phyloP scores from a whole-genome alignment of 2,888 invertebrate species.

The Drosophila mimetica region DNA sequence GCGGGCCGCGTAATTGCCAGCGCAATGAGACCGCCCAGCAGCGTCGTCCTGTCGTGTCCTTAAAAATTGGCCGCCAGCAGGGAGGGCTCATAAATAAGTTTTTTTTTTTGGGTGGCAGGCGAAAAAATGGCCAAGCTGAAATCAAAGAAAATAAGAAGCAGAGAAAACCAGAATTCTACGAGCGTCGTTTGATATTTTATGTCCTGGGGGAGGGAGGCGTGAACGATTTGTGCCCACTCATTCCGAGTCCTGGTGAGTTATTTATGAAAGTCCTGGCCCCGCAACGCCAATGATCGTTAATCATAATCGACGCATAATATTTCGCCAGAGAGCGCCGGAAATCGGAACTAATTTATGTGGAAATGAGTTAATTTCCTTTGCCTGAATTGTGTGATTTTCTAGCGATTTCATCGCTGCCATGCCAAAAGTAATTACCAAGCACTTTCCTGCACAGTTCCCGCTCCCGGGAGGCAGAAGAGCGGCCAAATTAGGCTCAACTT shows the following conservation, averaged over 20 bases:
- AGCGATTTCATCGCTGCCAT: constrained; percentile 69
- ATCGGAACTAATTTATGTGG: constrained; percentile 80
- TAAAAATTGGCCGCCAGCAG: constrained; percentile 59
- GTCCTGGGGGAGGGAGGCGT: constrained; percentile 24
- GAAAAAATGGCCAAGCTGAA: constrained; percentile 20
- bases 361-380: constrained; percentile 82
- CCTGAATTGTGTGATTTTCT: constrained; percentile 70
- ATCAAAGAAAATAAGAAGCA: constrained; percentile 25
- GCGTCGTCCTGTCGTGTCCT: constrained; percentile 61
- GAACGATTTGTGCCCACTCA: constrained; percentile 56
- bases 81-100: constrained; percentile 69
- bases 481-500: constrained; percentile 44
- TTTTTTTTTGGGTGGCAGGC: constrained; percentile 53
- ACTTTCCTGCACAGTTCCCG: constrained; percentile 49
- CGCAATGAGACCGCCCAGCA: constrained; percentile 46
- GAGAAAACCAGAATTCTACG: constrained; percentile 5
- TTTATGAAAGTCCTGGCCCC: constrained; percentile 42
- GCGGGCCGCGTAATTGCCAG: constrained; percentile 61
- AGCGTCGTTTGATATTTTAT: constrained; percentile 33
- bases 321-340: constrained; percentile 52
- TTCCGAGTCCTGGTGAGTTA: constrained; percentile 38
- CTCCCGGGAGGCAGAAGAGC: constrained; percentile 17
- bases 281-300: constrained; percentile 75
- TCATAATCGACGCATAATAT: constrained; percentile 82
- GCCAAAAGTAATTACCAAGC: constrained; percentile 62